Conservation (phyloP, 2,888 invertebrate genomes). For the Trachelus troglodyta region DNA sequence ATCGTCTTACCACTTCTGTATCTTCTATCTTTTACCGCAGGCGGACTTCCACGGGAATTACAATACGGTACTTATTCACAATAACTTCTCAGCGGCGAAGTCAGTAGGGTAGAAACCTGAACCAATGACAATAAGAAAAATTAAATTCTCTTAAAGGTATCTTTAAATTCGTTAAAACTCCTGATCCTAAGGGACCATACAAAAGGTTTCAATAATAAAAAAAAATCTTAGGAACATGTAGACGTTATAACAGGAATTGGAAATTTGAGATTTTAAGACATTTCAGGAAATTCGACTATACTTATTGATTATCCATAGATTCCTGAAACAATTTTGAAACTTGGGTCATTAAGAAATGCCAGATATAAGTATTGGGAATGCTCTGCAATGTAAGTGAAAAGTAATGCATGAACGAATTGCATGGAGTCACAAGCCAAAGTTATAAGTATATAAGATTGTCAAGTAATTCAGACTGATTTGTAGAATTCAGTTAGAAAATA, state of each 20-base stretch:
- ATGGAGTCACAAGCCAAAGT: not conserved
- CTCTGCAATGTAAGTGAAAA: not conserved
- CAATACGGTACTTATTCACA: not conserved
- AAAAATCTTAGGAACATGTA: not conserved
- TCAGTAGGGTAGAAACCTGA: not conserved
- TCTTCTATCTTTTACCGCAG: constrained; percentile 40
- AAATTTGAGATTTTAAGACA: not conserved
- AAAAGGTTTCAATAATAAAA: not conserved
- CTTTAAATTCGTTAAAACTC: not conserved
- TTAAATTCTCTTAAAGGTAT: not conserved
- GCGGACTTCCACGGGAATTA: constrained; percentile 21
- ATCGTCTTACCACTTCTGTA: constrained; percentile 41
- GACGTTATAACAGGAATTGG: not conserved
- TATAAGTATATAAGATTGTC: too few species aligned
- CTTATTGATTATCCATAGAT: not conserved
- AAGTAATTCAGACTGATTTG: not conserved
- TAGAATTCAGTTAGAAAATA: not conserved
- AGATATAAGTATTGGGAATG: not conserved
- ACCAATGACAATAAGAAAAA: not conserved
- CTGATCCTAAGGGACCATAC: not conserved
- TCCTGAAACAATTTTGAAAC: not conserved
- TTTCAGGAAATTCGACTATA: not conserved
- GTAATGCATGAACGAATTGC: not conserved
- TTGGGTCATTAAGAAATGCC: too few species aligned
- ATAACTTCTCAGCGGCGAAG: not conserved